Conservation (phyloP, 2,888 invertebrate species). For the Priocnemis perturbator region DNA sequence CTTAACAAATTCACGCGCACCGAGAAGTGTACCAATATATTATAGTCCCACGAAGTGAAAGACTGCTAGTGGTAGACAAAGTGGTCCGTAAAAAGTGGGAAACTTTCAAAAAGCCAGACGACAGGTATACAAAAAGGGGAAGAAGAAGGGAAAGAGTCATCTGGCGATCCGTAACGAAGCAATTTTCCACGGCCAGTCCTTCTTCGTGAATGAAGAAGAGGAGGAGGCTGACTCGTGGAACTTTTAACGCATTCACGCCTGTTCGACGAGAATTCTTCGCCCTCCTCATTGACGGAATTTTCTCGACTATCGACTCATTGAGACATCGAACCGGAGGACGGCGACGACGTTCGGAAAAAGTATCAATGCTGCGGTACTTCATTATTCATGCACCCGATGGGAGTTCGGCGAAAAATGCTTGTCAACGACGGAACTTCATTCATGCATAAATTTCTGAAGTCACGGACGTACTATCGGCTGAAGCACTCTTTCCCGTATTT, state of each 20-base stretch:
- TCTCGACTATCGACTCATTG: slow-evolving; percentile 17
- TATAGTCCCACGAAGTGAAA: too few species aligned
- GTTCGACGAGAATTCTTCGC: slow-evolving; percentile 16
- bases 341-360: too few species aligned
- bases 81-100: too few species aligned
- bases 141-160: slow-evolving; percentile 39
- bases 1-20: too few species aligned
- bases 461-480: neutral
- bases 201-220: slow-evolving; percentile 28
- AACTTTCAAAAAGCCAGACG: too few species aligned
- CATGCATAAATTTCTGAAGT: neutral
- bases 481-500: too few species aligned
- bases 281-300: slow-evolving; percentile 14
- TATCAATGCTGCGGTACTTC: too few species aligned
- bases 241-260: slow-evolving; percentile 34
- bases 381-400: too few species aligned
- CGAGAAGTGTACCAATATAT: too few species aligned
- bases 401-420: too few species aligned
- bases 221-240: slow-evolving; percentile 34
- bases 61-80: too few species aligned
- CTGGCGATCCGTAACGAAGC: slow-evolving; percentile 62
- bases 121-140: neutral
- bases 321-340: neutral
- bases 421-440: too few species aligned
- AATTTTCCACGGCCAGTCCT: slow-evolving; percentile 53